Evolutionary conservation across 2,888 invertebrate species (phyloP), one percentile per base, ranked within the genome.

Genomic region (Ectemnius lituratus): DNA sequence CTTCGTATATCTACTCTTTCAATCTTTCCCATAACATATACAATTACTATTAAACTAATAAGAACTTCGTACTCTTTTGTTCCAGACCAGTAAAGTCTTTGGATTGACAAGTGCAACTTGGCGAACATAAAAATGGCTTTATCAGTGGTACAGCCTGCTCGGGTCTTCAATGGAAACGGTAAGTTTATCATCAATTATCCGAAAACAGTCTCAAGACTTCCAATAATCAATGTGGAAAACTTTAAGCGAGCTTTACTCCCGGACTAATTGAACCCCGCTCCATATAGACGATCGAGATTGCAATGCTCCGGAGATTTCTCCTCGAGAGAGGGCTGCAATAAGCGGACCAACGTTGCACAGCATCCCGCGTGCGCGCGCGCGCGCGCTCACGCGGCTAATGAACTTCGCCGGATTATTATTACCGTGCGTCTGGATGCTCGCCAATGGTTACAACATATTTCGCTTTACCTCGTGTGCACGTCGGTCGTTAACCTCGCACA

Each of bases 341-440:
- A 8, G 37, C 37, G 37, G 37, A 6, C 37, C 8, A 11, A 11
- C 37, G 37, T 1, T 37, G 37, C 37, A 37, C 8, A 37, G 37
- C 37, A 3, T 23, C 23, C 3, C 11, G 11, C 37, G 75, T 75
- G 73, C 71, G 71, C 83, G 63, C 37, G 75, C 77, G 73, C 71
- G 71, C 83, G 63, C 78, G 76, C 72, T 78, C 76, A 56, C 69
- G 73, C 83, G 87, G 87, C 86, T 87, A 88, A 87, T 83, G 88
- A 89, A 89, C 88, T 88, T 88, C 78, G 85, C 82, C 79, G 80
- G 83, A 89, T 89, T 88, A 89, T 89, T 89, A 89, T 89, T 88
- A 88, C 84, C 88, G 80, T 77, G 85, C 76, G 79, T 81, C 85
- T 89, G 89, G 89, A 89, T 80, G 80, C 70, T 77, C 70, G 89